These are phyloP conservation scores for Apamea sordens DNA, from an alignment of 2,888 invertebrate genomes.

Conservation along the genomic window DNA sequence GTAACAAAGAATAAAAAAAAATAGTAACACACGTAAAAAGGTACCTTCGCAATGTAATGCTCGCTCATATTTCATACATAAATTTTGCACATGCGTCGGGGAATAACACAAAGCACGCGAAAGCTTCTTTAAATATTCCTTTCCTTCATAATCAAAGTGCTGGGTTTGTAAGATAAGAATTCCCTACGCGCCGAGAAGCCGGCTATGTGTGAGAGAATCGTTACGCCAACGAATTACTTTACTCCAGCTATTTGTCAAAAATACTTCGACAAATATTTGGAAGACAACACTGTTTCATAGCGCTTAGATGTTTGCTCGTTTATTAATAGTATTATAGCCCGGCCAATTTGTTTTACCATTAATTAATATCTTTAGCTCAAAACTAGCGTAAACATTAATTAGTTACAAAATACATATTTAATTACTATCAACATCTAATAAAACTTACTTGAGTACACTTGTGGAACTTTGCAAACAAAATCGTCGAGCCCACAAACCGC, in stretches of 20 bases:
- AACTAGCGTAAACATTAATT: conserved; percentile 26
- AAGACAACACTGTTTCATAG: conserved; percentile 66
- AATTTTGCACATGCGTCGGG: conserved; percentile 85
- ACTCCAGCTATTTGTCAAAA: conserved; percentile 87
- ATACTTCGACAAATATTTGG: conserved; percentile 77
- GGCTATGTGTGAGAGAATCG: conserved; percentile 79
- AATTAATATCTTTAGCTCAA: conserved; percentile 32
- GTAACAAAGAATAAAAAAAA: conserved; percentile 66
- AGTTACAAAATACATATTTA: conserved; percentile 38
- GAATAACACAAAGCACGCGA: conserved; percentile 83
- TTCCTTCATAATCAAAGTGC: conserved; percentile 88
- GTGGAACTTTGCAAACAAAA: conserved; percentile 26
- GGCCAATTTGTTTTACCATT: conserved; percentile 27
- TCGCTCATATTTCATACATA: conserved; percentile 80
- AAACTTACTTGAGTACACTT: conserved; percentile 29
- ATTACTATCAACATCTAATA: conserved; percentile 42
- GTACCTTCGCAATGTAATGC: conserved; percentile 74
- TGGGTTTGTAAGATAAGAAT: conserved; percentile 89
- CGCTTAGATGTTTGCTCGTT: conserved; percentile 40
- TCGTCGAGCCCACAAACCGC: conserved; percentile 10
- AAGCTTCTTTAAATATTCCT: conserved; percentile 88
- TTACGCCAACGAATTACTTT: conserved; percentile 85
- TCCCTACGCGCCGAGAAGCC: conserved; percentile 81
- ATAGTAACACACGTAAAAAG: conserved; percentile 71
- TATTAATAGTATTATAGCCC: conserved; percentile 8